Percentiles rank a stretch among this genome's conserved stretches.
Evolutionary conservation across 2,113 vertebrate species (phyloP).

Genomic region (Bos javanicus): DNA sequence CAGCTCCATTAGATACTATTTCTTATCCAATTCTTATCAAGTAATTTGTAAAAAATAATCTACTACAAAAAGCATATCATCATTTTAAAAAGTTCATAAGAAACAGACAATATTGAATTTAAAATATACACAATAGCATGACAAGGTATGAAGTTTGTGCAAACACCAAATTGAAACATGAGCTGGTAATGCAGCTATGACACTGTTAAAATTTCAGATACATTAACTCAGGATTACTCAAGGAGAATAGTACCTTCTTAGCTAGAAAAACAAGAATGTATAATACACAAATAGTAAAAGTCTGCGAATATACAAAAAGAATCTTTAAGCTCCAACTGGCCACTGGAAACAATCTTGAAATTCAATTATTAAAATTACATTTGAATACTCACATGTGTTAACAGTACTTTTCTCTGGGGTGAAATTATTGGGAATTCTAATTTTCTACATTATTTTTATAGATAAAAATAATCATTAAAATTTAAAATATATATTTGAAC

Average conservation of each 20-base stretch:
- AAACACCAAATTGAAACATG: background rate
- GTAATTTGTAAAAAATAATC: constrained; percentile 21
- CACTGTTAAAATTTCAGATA: background rate
- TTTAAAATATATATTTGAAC: background rate
- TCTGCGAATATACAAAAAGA: background rate
- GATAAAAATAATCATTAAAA: background rate
- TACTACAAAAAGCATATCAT: background rate
- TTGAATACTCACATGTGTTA: background rate
- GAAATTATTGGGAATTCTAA: background rate
- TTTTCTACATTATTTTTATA: background rate
- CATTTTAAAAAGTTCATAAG: background rate
- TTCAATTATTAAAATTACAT: constrained; percentile 20
- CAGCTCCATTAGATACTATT: background rate
- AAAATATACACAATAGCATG: background rate
- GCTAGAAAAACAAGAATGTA: background rate
- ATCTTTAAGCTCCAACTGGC: background rate
- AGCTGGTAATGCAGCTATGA: background rate
- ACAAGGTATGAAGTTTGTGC: background rate
- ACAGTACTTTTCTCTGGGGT: background rate
- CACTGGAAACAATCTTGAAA: background rate
- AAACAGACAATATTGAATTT: constrained; percentile 7
- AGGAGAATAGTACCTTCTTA: background rate
- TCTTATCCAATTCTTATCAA: background rate
- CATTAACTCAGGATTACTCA: background rate
- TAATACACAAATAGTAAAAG: background rate